Percentiles rank a stretch among this genome's conserved stretches.
Evolutionary conservation across 2,797 vertebrate genomes (phyloP).

Genomic region (Enoplosus armatus): DNA sequence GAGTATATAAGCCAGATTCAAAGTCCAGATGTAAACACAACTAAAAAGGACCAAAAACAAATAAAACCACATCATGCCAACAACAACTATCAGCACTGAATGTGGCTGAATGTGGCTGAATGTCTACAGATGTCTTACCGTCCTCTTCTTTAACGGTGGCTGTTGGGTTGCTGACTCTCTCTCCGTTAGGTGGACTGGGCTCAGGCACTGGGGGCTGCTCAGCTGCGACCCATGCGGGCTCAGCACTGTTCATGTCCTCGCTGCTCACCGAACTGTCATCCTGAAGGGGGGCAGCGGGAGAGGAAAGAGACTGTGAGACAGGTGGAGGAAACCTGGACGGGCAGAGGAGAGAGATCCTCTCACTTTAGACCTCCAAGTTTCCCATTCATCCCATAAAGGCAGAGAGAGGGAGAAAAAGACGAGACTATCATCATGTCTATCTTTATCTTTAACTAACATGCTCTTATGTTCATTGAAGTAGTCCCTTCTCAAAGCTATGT

Average conservation of each 20-base stretch:
- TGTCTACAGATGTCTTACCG: slow-evolving; percentile 78
- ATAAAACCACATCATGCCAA: background rate
- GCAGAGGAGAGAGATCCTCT: slow-evolving; percentile 2
- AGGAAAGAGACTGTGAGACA: slow-evolving; percentile 18
- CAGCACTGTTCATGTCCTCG: slow-evolving; percentile 95
- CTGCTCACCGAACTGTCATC: slow-evolving; percentile 98
- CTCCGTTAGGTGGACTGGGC: slow-evolving; percentile 89
- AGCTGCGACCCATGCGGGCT: slow-evolving; percentile 94
- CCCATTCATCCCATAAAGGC: background rate
- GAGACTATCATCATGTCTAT: background rate
- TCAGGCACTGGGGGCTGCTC: slow-evolving; percentile 91
- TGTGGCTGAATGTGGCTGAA: background rate
- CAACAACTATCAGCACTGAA: background rate
- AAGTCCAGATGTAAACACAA: slow-evolving; percentile 37
- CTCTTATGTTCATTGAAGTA: too few relatives aligned
- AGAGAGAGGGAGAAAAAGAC: background rate
- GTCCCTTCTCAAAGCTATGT: background rate
- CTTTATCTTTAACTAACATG: too few relatives aligned
- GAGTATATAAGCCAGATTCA: background rate
- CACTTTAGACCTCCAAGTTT: slow-evolving; percentile 6
- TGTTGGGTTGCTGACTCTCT: slow-evolving; percentile 83
- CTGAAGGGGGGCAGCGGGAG: slow-evolving; percentile 74
- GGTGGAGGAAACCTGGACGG: background rate
- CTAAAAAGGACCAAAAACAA: background rate
- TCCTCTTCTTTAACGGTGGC: slow-evolving; percentile 91